phyloP scores from a whole-genome alignment of 2,797 vertebrate species.

The Molossus molossus region DNA sequence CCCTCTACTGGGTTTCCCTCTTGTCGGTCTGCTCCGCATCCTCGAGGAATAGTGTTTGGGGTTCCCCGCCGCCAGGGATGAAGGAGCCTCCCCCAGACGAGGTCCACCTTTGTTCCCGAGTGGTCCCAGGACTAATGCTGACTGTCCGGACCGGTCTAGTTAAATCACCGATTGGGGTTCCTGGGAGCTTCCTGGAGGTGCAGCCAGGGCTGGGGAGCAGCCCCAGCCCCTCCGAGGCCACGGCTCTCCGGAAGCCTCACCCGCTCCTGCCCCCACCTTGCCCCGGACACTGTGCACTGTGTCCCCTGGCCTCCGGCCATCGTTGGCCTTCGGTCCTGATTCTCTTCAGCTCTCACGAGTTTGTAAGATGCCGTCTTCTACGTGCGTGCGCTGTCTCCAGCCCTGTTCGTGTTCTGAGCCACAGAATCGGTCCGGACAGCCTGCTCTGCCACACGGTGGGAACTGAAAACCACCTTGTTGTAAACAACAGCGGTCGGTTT shows the following conservation, averaged over 20 bases:
- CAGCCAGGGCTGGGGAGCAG: background rate
- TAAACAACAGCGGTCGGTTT: too few species aligned
- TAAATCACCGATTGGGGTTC: background rate
- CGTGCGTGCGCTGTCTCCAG: background rate
- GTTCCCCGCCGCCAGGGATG: background rate
- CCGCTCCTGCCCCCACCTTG: too few species aligned
- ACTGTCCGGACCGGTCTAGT: rapidly evolving
- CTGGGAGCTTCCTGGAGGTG: background rate
- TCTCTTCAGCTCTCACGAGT: background rate
- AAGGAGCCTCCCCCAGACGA: rapidly evolving
- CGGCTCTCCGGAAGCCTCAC: background rate
- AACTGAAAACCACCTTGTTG: background rate
- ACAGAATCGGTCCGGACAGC: background rate
- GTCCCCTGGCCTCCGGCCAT: background rate
- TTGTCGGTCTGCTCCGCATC: too few species aligned
- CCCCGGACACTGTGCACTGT: rapidly evolving
- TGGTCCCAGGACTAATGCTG: rapidly evolving
- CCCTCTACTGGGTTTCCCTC: too few species aligned
- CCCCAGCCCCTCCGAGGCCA: background rate
- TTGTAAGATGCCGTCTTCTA: rapidly evolving
- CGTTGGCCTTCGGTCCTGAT: background rate
- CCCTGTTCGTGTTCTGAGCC: background rate
- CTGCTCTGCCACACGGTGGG: rapidly evolving
- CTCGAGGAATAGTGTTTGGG: background rate
- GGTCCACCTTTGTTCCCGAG: background rate